phyloP scores from a whole-genome alignment of 2,888 invertebrate genomes.

The Torymus tubicola region DNA sequence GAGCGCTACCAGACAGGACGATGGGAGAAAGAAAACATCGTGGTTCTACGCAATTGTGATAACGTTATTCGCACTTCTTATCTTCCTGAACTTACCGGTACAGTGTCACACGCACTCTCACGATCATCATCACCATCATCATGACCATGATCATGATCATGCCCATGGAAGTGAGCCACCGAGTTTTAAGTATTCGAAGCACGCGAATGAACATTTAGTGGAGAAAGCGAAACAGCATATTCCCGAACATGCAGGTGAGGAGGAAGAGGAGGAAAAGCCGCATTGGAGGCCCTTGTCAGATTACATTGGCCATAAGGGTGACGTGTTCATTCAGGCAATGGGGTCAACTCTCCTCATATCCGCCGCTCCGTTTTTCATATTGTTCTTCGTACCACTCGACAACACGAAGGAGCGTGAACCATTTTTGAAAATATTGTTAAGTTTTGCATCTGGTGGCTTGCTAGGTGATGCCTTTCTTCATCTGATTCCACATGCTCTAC shows the following conservation, averaged over 20 bases:
- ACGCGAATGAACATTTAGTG: conserved; percentile 79
- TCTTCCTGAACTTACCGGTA: conserved; percentile 71
- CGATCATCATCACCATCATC: conserved; percentile 73
- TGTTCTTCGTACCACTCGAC: conserved; percentile 95
- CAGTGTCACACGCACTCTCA: conserved; percentile 68
- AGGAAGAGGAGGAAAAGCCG: conserved; percentile 66
- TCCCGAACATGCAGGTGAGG: conserved; percentile 65
- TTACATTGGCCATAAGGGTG: conserved; percentile 60
- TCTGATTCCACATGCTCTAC: conserved; percentile 96
- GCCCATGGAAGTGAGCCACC: conserved; percentile 80
- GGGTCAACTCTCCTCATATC: conserved; percentile 95
- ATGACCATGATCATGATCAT: conserved; percentile 69
- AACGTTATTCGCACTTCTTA: conserved; percentile 65
- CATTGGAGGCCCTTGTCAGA: conserved; percentile 43
- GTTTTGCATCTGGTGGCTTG: conserved; percentile 96
- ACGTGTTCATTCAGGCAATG: conserved; percentile 83
- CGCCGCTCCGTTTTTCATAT: conserved; percentile 93
- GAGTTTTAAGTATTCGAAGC: conserved; percentile 89
- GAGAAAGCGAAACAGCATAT: conserved; percentile 75
- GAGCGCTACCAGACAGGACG: conserved; percentile 23
- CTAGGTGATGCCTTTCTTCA: conserved; percentile 99
- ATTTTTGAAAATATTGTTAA: conserved; percentile 91
- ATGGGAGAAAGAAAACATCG: conserved; percentile 48
- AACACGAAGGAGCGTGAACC: conserved; percentile 90
- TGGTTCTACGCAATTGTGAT: conserved; percentile 64